Conservation (phyloP, 2,797 vertebrate genomes). For the Ctenopoma multispine region DNA sequence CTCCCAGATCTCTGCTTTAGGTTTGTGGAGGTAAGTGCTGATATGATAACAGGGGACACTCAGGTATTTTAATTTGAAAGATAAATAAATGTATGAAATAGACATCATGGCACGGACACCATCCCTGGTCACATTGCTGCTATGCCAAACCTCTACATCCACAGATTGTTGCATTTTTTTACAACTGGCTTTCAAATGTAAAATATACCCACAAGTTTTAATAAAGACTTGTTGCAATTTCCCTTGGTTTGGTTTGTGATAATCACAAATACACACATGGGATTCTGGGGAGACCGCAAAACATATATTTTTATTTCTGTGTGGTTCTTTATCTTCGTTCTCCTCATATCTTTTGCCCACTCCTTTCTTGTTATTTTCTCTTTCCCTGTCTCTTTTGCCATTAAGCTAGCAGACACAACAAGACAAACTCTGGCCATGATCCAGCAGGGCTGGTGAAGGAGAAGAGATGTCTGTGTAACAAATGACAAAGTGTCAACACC, state of each 20-base stretch:
- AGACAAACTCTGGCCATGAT: slow-evolving; percentile 45
- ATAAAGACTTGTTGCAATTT: not conserved
- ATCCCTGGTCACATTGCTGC: too few species aligned
- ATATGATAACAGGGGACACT: too few species aligned
- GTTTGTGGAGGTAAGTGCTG: too few species aligned
- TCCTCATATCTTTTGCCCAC: not conserved
- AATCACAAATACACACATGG: not conserved
- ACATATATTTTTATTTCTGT: not conserved
- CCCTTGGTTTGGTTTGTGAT: not conserved
- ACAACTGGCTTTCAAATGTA: not conserved
- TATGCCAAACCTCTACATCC: too few species aligned
- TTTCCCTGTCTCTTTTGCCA: slow-evolving; percentile 26
- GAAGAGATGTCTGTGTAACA: slow-evolving; percentile 70
- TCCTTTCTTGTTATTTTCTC: slow-evolving; percentile 12
- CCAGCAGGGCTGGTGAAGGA: slow-evolving; percentile 50
- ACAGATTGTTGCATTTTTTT: too few species aligned
- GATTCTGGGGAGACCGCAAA: not conserved
- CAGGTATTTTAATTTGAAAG: too few species aligned
- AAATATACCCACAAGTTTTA: not conserved
- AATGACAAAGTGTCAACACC: slow-evolving; percentile 75
- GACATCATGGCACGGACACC: too few species aligned
- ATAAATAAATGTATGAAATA: too few species aligned
- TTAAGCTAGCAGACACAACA: slow-evolving; percentile 54
- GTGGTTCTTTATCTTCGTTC: not conserved
- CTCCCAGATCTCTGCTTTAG: too few species aligned